Conservation (phyloP, 1,140 invertebrate genomes). For the Mizuhopecten yessoensis region DNA sequence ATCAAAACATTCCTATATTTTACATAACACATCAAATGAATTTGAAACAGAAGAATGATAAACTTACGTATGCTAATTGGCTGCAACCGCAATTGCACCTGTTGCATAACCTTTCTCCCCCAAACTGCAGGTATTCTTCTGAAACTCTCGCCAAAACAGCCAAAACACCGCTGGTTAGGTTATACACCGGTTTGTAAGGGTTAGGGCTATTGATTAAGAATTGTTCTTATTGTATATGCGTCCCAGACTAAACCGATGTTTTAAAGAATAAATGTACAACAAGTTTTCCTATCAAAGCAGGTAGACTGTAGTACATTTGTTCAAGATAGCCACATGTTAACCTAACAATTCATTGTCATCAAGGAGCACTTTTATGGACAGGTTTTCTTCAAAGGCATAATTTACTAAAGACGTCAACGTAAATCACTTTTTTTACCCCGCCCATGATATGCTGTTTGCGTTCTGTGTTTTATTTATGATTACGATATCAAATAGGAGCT, state of each 20-base stretch:
- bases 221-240: too few relatives aligned
- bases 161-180: neutral
- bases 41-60: neutral
- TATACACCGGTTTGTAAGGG: neutral
- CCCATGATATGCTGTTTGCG: neutral
- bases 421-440: neutral
- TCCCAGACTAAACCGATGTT: too few relatives aligned
- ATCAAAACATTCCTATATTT: slow-evolving; percentile 39
- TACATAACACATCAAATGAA: neutral
- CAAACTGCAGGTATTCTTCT: neutral
- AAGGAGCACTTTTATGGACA: too few relatives aligned
- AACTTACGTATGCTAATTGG: neutral
- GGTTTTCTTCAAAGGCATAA: neutral
- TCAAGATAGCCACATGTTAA: neutral
- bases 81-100: neutral
- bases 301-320: neutral
- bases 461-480: neutral
- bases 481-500: neutral
- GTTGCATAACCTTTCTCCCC: too few relatives aligned
- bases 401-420: neutral
- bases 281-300: neutral
- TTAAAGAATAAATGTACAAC: too few relatives aligned
- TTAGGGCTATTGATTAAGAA: too few relatives aligned
- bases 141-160: neutral
- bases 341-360: neutral